Conservation (phyloP, 64 coral and sea anemone genomes). For the Anthopleura sola region DNA sequence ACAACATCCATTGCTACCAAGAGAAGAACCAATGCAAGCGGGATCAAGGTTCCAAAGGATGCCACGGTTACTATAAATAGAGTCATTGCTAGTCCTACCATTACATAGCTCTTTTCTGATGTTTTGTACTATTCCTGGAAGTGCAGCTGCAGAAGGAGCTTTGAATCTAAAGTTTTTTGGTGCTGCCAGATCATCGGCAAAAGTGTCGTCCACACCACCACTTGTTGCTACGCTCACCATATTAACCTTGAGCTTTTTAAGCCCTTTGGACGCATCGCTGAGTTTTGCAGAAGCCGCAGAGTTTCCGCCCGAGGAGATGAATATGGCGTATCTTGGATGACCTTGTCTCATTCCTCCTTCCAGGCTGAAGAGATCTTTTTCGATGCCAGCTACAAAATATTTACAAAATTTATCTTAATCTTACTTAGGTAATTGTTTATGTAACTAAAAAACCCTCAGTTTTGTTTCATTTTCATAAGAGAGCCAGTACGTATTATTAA, state of each 20-base stretch:
- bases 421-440: no score
- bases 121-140: background rate
- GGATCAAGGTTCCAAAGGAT: no score
- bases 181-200: conserved; percentile 3
- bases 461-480: no score
- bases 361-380: conserved; percentile 36
- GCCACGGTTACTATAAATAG: no score
- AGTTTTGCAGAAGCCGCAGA: background rate
- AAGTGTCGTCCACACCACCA: background rate
- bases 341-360: conserved; percentile 51
- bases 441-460: no score
- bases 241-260: conserved; percentile 4
- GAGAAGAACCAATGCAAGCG: no score
- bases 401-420: no score
- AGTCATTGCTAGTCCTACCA: no score
- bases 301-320: conserved; percentile 34
- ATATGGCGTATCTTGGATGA: conserved; percentile 34
- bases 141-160: background rate
- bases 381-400: conserved; percentile 14
- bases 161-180: background rate
- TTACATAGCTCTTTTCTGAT: background rate
- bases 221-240: conserved; percentile 8
- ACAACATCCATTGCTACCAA: no score
- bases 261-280: background rate
- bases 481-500: no score